These are phyloP conservation scores for Drosophila monieri DNA, from an alignment of 2,888 invertebrate genomes.

Conservation along the genomic window DNA sequence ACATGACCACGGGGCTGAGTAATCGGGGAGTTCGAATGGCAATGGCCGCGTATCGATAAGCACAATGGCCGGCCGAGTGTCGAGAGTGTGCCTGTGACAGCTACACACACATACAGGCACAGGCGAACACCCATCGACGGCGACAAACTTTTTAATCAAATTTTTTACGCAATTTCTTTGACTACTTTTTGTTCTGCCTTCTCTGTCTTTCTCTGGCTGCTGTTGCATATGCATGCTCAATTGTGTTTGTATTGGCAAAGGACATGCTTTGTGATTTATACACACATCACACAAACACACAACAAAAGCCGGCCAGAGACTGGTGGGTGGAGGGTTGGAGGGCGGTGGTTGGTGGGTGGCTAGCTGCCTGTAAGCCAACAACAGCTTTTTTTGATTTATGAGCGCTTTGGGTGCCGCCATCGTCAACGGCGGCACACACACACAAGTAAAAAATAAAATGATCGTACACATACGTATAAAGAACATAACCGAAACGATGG, in stretches of 20 bases:
- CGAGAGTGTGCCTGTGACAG: slow-evolving; percentile 61
- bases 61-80: slow-evolving; percentile 59
- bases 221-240: slow-evolving; percentile 65
- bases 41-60: slow-evolving; percentile 72
- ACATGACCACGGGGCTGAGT: slow-evolving; percentile 35
- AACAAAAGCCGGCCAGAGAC: slow-evolving; percentile 14
- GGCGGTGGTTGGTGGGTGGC: not conserved
- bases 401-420: slow-evolving; percentile 70
- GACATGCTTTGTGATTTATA: slow-evolving; percentile 79
- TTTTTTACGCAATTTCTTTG: slow-evolving; percentile 75
- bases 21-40: slow-evolving; percentile 26
- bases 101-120: slow-evolving; percentile 41
- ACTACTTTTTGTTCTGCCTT: slow-evolving; percentile 50
- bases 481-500: slow-evolving; percentile 23
- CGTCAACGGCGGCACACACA: slow-evolving; percentile 14
- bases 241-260: slow-evolving; percentile 78
- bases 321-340: slow-evolving; percentile 7
- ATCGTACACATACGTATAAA: slow-evolving; percentile 17
- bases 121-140: slow-evolving; percentile 41
- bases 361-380: slow-evolving; percentile 67
- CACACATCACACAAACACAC: slow-evolving; percentile 64
- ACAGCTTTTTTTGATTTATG: slow-evolving; percentile 77
- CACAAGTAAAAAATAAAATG: slow-evolving; percentile 8
- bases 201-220: slow-evolving; percentile 29
- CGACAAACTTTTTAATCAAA: slow-evolving; percentile 79